These are phyloP conservation scores for Latrodectus geometricus DNA, from an alignment of 1,140 invertebrate genomes.

Conservation along the genomic window DNA sequence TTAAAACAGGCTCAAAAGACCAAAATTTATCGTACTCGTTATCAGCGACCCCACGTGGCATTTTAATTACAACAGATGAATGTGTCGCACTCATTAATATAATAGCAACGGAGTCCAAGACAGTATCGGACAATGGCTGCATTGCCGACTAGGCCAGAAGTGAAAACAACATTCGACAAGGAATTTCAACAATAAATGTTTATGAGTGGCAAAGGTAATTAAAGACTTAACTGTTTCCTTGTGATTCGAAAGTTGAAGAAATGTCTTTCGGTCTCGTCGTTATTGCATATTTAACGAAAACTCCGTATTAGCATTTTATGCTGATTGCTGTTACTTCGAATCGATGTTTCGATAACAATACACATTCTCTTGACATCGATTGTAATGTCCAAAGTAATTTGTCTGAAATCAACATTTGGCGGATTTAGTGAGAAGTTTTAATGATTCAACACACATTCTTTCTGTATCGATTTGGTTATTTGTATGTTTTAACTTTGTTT, in stretches of 20 bases:
- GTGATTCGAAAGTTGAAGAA: neutral
- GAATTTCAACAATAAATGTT: constrained; percentile 51
- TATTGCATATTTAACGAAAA: too few relatives aligned
- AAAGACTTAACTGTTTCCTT: neutral
- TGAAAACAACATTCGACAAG: constrained; percentile 12
- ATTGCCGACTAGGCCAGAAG: constrained; percentile 8
- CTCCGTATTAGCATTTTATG: too few relatives aligned
- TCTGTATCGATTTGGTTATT: too few relatives aligned
- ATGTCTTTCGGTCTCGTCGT: neutral
- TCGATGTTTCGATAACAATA: too few relatives aligned
- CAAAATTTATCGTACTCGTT: constrained; percentile 51
- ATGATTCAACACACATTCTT: too few relatives aligned
- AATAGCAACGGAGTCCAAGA: constrained; percentile 22
- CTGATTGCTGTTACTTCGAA: too few relatives aligned
- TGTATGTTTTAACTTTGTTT: too few relatives aligned
- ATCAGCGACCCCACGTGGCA: constrained; percentile 23
- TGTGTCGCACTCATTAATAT: constrained; percentile 27
- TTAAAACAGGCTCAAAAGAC: constrained; percentile 50
- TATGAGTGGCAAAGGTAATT: constrained; percentile 47
- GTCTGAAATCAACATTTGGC: too few relatives aligned
- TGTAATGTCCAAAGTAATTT: too few relatives aligned
- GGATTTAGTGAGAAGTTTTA: too few relatives aligned
- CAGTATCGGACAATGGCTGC: constrained; percentile 36
- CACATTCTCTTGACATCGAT: too few relatives aligned
- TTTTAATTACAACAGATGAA: constrained; percentile 52